These are phyloP conservation scores for Dipodomys stephensi DNA, from an alignment of 2,113 vertebrate species.

Conservation along the genomic window DNA sequence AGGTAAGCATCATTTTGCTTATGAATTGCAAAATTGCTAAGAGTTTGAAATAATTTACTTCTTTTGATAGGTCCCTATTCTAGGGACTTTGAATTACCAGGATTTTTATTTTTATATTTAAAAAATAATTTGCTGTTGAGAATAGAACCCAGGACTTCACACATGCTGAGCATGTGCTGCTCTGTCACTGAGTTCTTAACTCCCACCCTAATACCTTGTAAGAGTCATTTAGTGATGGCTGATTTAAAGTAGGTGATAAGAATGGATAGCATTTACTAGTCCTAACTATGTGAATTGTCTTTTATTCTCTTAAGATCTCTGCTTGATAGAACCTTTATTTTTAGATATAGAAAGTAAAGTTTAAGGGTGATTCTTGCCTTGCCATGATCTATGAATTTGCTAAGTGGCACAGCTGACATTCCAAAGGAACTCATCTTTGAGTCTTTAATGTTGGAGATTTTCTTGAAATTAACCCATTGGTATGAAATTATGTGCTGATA, in stretches of 20 bases:
- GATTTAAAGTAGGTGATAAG: neutral
- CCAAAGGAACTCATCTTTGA: neutral
- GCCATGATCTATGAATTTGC: neutral
- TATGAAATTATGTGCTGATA: conserved; percentile 10
- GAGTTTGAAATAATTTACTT: neutral
- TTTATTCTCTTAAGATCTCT: neutral
- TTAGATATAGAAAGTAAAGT: neutral
- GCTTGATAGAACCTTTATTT: neutral
- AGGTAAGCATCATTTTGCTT: neutral
- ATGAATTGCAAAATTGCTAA: neutral
- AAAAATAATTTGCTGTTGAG: no score
- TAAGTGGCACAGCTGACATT: neutral
- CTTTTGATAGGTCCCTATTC: neutral
- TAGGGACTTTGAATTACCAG: neutral
- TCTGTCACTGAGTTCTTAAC: neutral
- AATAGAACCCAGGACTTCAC: neutral
- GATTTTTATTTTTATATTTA: neutral
- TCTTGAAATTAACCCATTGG: neutral
- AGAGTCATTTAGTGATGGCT: neutral
- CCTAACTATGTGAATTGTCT: neutral
- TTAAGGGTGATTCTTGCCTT: neutral
- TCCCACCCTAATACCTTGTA: neutral
- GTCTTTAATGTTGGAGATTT: neutral
- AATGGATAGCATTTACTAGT: neutral
- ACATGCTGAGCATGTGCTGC: neutral